These are phyloP conservation scores for Chaetodon trifasciatus DNA, from an alignment of 2,797 vertebrate species.

Conservation along the genomic window DNA sequence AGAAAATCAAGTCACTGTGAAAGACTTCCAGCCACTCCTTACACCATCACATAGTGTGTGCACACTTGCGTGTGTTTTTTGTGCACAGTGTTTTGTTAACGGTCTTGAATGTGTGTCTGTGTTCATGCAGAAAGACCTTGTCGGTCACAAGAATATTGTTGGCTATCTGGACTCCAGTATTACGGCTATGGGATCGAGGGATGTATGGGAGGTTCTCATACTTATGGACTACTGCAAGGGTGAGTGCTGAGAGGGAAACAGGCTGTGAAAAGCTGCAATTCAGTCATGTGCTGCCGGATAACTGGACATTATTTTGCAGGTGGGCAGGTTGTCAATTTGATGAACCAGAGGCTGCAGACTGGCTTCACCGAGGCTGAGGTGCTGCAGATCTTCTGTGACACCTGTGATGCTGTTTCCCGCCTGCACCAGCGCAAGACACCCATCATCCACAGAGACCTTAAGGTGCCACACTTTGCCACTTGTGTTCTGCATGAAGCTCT, in stretches of 20 bases:
- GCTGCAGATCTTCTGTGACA: slow-evolving; percentile 98
- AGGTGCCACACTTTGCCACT: slow-evolving; percentile 84
- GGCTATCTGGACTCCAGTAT: slow-evolving; percentile 97
- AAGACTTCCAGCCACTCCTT: not conserved
- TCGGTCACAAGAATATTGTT: slow-evolving; percentile 97
- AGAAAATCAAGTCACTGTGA: not conserved
- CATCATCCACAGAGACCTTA: slow-evolving; percentile 96
- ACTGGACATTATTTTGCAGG: slow-evolving; percentile 80
- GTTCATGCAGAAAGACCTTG: slow-evolving; percentile 90
- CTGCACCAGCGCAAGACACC: slow-evolving; percentile 95
- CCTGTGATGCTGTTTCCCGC: slow-evolving; percentile 94
- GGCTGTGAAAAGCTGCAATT: not conserved
- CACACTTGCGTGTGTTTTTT: no score
- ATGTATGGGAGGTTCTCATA: slow-evolving; percentile 98
- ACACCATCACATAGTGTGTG: not conserved
- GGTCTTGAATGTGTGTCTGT: slow-evolving; percentile 28
- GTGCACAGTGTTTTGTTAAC: slow-evolving; percentile 1
- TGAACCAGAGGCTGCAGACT: slow-evolving; percentile 97
- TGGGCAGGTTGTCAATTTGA: slow-evolving; percentile 97
- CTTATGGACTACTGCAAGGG: slow-evolving; percentile 98
- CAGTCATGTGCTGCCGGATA: not conserved
- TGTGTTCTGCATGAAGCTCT: not conserved
- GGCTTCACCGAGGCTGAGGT: slow-evolving; percentile 96
- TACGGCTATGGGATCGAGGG: slow-evolving; percentile 92
- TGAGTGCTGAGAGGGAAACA: slow-evolving; percentile 71